Evolutionary conservation across 1,140 invertebrate species (phyloP), one percentile per base, ranked within the genome.

Genomic region (Choristoneura fumiferana): DNA sequence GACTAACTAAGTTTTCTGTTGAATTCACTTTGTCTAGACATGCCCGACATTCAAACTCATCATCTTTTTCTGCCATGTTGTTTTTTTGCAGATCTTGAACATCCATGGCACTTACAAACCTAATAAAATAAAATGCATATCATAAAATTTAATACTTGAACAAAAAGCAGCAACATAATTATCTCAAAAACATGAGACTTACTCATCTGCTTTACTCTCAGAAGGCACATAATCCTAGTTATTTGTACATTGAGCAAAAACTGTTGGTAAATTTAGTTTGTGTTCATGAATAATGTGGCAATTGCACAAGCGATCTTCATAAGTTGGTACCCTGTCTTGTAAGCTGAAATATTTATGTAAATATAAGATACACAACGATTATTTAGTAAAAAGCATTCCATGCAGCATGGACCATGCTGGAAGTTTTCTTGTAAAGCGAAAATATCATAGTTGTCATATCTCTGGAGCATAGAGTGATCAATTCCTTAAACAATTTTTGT

Each of bases 31-130:
- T 65, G 60, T 77, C 63, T 4, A 82, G 69, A 62, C 84, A 87
- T 14, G 80, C 65, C 1, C 83, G 72, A 58, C 83, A 86, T 67
- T 87, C 63, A n/a, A 17, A 68, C 18, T 54, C 10, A 14, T 33
- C 33, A 17, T 59, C 37, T 54, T 61, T 40, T 54, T 60, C 43
- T 1, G 33, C 38, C 37, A 57, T 43, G 49, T 10, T 22, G n/a
- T 39, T 34, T 18, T 40, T 36, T 18, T 43, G 49, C 33, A n/a
- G 18, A 15, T 54, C 37, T 54, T 13, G 35, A 33, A 43, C 3
- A 18, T 33, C n/a, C 4, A 33, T 56, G 17, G 4, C 8, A 45
- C 52, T 56, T 34, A 54, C 17, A 29, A 29, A 6, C 13, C 57
- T 58, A 10, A 54, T 18, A 17, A 17, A 49, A 37, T 37, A 37